Base-by-base conservation (phyloP, 1,140 invertebrate species). In the Mercenaria mercenaria region DNA sequence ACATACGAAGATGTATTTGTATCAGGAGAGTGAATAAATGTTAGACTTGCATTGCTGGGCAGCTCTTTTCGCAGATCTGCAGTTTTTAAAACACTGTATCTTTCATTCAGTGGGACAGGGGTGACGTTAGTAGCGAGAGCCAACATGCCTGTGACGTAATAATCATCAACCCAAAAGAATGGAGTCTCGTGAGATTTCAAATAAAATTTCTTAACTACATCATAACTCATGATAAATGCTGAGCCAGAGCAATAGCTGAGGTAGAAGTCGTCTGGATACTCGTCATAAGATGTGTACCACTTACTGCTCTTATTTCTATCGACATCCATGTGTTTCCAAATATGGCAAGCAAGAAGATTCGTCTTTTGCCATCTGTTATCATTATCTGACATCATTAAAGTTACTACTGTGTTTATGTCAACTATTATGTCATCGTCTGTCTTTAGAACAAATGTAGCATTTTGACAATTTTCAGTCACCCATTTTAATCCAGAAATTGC, bases 401-500 rank as follows among this genome's bases (percentile, higher is more conserved):
- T 10, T 0, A 82, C 80, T 29, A 91, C 69, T 37, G 79, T 37
- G 69, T 81, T 76, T 69, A 91, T 91, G 37, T 91, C 83, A 6
- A 91, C 69, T 13, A 91, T 77, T 88, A 98, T 98, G 94, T 99
- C 98, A 95, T 99, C 98, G 95, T 99, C 98, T 95, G 98, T 97
- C 97, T 99, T 99, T 18, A 99, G 96, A 18, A 98, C 96, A 92
- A 97, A 98, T 79, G 97, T 96, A 1, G 97, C 96, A 34, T 96
- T 95, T 8, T 93, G 92, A 94, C 98, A 99, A 90, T 97, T 96
- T 20, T 95, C 95, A 0, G 96, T 93, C 0, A 97, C 97, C 98
- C 98, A 99, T 91, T 97, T 96, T 34, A 99, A 94, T 0, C 98
- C 98, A 98, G 98, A 98, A 0, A 98, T 94, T 93, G 99, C 98